Base-by-base conservation (phyloP, 2,113 vertebrate species). In the Thamnaconus septentrionalis region DNA sequence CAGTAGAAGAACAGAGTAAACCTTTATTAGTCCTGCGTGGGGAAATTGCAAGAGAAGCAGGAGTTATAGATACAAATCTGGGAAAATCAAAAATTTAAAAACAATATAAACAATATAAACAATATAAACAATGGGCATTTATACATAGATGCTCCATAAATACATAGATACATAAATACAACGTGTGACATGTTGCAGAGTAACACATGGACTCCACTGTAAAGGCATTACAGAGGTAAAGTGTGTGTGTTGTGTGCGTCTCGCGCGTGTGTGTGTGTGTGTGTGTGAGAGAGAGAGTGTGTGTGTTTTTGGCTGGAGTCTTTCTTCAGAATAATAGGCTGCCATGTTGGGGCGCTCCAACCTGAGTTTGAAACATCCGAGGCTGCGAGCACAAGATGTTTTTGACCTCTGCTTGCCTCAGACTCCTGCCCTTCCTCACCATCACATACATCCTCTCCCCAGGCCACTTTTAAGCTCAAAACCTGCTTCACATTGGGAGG, bases 381-480 rank as follows among this genome's bases (percentile, higher is more conserved):
- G 43, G 18, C 53, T 58, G 53, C 9, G 4, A 72, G 51, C 64
- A 42, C 45, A 53, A 53, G 39, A 69, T 60, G 46, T 51, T 50
- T 63, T 65, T 64, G 44, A 79, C 42, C 41, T 58, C 18, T 47
- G 66, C 42, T 56, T 68, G 57, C 47, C 61, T 58, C 8, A 31
- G 49, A 50, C 50, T 60, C 46, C 45, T 43, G 41, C 56, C 49
- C 54, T n/a, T 61, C 43, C 56, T 59, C 47, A 53, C 31, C 64
- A 42, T 56, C 51, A 66, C 45, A 74, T 52, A 66, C 45, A 74
- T 43, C 44, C 8, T 42, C 3, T 64, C 58, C 57, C 5, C 41
- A 49, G 59, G 67, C 49, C 62, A 31, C 44, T 56, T 11, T 65
- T 61, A 50, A 73, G 71, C 52, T 65, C 48, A 44, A 31, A 66